Percentiles rank a stretch among this genome's conserved stretches.
Conservation (phyloP, 1,140 invertebrate species). For the Homalodisca vitripennis region DNA sequence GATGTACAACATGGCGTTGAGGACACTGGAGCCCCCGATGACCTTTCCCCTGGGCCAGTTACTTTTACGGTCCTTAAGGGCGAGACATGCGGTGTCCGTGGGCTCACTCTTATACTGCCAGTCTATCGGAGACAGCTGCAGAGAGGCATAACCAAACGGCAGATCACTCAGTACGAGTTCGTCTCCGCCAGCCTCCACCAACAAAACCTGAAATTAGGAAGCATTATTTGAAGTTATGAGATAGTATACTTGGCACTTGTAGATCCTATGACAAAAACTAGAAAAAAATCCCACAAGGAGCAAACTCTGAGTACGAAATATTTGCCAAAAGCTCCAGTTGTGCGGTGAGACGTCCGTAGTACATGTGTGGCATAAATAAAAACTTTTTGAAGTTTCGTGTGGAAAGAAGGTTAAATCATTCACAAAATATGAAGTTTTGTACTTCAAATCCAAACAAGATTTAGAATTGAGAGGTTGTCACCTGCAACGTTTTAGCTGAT, state of each 20-base stretch:
- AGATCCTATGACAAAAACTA: conserved; percentile 1
- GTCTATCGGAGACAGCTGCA: conserved; percentile 71
- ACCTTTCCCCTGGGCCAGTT: conserved; percentile 59
- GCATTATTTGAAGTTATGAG: conserved; percentile 22
- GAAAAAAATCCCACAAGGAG: not conserved
- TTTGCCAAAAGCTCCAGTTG: not conserved
- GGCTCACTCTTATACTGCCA: conserved; percentile 79
- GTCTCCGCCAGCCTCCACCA: conserved; percentile 85
- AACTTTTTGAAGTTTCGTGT: too few relatives aligned
- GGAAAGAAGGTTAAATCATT: too few relatives aligned
- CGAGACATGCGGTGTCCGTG: conserved; percentile 52
- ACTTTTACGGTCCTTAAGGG: conserved; percentile 49
- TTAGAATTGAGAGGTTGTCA: too few relatives aligned
- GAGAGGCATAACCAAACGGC: conserved; percentile 67
- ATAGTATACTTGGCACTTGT: not conserved
- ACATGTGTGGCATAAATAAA: too few relatives aligned
- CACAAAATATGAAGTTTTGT: too few relatives aligned
- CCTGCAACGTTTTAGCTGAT: too few relatives aligned
- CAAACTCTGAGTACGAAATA: not conserved
- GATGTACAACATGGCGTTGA: conserved; percentile 90
- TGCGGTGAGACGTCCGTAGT: too few relatives aligned
- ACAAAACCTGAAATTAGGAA: conserved; percentile 63
- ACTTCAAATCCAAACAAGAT: too few relatives aligned
- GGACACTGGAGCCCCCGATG: conserved; percentile 76
- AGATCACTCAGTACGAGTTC: conserved; percentile 67